Evolutionary conservation across 1,140 invertebrate genomes (phyloP), one percentile per base, ranked within the genome.

Genomic region (Bombus cullumanus): DNA sequence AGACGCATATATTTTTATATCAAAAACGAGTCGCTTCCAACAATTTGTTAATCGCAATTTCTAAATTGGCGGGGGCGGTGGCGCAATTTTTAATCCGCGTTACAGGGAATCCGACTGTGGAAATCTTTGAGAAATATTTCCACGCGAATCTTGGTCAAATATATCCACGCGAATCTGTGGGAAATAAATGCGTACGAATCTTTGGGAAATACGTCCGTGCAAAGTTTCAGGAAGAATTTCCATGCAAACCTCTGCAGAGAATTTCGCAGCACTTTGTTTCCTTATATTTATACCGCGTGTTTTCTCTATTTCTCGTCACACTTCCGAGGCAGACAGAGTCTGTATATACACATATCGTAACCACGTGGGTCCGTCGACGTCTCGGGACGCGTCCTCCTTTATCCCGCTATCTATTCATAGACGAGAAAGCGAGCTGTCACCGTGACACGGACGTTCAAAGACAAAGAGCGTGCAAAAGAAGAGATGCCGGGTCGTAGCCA

Each of bases 361-460:
- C 89, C 88, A 89, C 88, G 89, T 89, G 84, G 85, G 85, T 90
- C 81, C 57, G 77, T 25, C 41, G 37, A 47, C 72, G 37, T 41
- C 37, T 69, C 68, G 15, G 68, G 4, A 72, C 62, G 80, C 74
- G 79, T 90, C 86, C 89, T 88, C 86, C 83, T 90, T 90, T 90
- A 83, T 90, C 68, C 68, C 83, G 74, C 76, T 81, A 81, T 90
- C 89, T 90, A 90, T 90, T 87, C 85, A 90, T 90, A 90, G 89
- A 90, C 78, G 88, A 90, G 89, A 90, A 90, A 90, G 88, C 89
- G 68, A 85, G 88, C 86, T 72, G 89, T 87, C 88, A 88, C 59
- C 64, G 73, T 87, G 89, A 87, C 85, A 82, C 53, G 39, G 41
- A 47, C 72, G 69, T 41, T 77, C 85, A 18, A 83, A 90, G 85